Percentiles rank a stretch among this genome's conserved stretches.
phyloP scores from a whole-genome alignment of 1,140 invertebrate species.

The Brachionus sp. region DNA sequence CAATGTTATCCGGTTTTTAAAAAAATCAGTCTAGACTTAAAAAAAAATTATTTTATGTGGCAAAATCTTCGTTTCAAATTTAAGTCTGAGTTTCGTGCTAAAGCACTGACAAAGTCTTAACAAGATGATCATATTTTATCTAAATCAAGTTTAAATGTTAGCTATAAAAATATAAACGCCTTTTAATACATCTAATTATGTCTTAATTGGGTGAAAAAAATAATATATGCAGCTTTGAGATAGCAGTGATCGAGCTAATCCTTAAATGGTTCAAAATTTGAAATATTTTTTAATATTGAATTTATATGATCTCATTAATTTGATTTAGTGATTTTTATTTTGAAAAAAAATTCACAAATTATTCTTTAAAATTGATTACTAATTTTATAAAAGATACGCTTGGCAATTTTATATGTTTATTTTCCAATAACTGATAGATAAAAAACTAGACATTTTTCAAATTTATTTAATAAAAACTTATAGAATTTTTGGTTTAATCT shows the following conservation, averaged over 20 bases:
- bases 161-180: neutral
- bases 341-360: too few species aligned
- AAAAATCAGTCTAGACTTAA: neutral
- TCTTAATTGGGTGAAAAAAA: neutral
- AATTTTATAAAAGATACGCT: too few species aligned
- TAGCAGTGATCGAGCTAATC: neutral
- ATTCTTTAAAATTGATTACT: too few species aligned
- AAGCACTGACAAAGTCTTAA: neutral
- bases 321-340: too few species aligned
- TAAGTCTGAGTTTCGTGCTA: neutral
- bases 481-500: too few species aligned
- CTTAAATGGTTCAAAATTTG: neutral
- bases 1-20: neutral
- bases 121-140: neutral
- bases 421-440: too few species aligned
- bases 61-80: too few species aligned
- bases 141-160: neutral
- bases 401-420: too few species aligned
- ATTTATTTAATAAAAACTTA: too few species aligned
- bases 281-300: neutral
- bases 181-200: neutral
- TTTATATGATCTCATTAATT: too few species aligned
- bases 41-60: too few species aligned
- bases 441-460: too few species aligned
- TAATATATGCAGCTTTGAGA: neutral